A percentile compares a stretch with the other conserved stretches of the same genome.
Conservation (phyloP, 1,140 invertebrate genomes). For the Tetraneura akinire region DNA sequence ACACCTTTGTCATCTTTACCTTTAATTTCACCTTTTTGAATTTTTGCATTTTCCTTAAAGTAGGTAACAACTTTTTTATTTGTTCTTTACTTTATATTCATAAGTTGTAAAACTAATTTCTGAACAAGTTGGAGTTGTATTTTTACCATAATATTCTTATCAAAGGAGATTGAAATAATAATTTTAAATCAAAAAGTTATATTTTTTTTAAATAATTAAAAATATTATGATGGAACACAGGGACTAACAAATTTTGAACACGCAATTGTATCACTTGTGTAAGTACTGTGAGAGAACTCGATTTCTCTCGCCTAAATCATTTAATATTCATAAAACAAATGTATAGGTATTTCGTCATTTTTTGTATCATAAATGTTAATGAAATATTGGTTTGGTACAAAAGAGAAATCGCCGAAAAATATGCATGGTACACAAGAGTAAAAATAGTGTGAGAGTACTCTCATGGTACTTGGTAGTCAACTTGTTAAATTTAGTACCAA, state of each 20-base stretch:
- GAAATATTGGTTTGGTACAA: slow-evolving; percentile 16
- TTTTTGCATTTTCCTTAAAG: slow-evolving; percentile 57
- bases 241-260: slow-evolving; percentile 18
- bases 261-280: slow-evolving; percentile 1
- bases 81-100: too few relatives aligned
- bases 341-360: not conserved
- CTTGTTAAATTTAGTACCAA: too few relatives aligned
- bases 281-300: not conserved
- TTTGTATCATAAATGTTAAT: slow-evolving; percentile 15
- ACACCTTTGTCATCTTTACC: slow-evolving; percentile 54
- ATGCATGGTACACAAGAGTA: slow-evolving; percentile 7
- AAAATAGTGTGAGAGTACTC: slow-evolving; percentile 7
- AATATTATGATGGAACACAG: not conserved
- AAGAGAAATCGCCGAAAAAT: not conserved
- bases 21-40: slow-evolving; percentile 57
- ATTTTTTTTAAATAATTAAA: slow-evolving; percentile 3
- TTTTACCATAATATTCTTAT: not conserved
- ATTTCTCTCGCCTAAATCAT: slow-evolving; percentile 2
- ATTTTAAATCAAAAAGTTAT: slow-evolving; percentile 8
- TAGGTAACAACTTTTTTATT: slow-evolving; percentile 57
- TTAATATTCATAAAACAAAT: slow-evolving; percentile 15
- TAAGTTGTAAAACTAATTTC: too few relatives aligned
- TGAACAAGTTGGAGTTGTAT: too few relatives aligned
- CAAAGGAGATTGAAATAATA: slow-evolving; percentile 10
- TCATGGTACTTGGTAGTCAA: not conserved